Evolutionary conservation across 1,140 invertebrate genomes (phyloP).

Genomic region (Apis cerana): DNA sequence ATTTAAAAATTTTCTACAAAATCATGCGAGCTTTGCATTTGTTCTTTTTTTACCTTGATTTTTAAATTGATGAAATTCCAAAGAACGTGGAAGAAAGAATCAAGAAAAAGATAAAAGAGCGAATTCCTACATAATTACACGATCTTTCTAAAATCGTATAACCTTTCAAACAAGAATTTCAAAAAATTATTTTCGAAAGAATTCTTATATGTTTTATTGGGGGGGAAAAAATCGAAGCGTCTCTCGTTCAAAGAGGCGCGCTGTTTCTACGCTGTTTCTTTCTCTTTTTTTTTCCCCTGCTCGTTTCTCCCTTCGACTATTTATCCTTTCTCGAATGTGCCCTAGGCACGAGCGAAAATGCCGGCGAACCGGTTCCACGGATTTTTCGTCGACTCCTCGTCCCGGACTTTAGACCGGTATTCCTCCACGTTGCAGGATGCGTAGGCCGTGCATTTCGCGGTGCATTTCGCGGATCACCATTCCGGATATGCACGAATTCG

Average conservation of each 20-base stretch:
- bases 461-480: slow-evolving; percentile 17
- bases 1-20: no score
- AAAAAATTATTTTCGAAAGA: no score
- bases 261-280: not conserved
- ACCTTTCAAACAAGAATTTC: no score
- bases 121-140: no score
- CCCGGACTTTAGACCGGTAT: slow-evolving; percentile 65
- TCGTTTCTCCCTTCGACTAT: slow-evolving; percentile 23
- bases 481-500: slow-evolving; percentile 31
- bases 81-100: no score
- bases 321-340: slow-evolving; percentile 25
- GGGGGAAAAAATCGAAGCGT: not conserved
- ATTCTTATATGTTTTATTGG: no score
- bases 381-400: slow-evolving; percentile 58
- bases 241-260: not conserved
- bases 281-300: not conserved
- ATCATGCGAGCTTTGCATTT: no score
- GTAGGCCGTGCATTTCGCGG: slow-evolving; percentile 47
- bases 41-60: no score
- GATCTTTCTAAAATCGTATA: no score
- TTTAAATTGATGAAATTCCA: no score
- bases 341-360: slow-evolving; percentile 45
- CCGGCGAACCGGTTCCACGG: slow-evolving; percentile 62
- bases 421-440: slow-evolving; percentile 36
- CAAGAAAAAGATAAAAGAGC: no score